Percentiles rank a stretch among this genome's conserved stretches.
Conservation (phyloP, 2,113 vertebrate genomes). For the Mystacornis crossleyi region DNA sequence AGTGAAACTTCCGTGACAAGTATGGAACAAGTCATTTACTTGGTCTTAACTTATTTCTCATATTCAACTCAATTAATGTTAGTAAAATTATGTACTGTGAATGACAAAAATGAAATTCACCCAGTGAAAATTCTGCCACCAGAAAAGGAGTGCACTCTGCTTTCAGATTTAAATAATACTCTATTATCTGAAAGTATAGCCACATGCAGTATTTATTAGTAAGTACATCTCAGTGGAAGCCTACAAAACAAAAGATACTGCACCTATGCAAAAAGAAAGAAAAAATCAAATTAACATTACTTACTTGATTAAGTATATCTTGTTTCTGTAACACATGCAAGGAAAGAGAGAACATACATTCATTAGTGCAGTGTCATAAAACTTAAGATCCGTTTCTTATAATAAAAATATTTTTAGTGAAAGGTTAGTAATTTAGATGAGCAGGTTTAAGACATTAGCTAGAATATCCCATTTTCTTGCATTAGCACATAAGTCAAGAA, state of each 20-base stretch:
- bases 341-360: conserved; percentile 67
- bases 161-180: background rate
- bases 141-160: background rate
- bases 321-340: conserved; percentile 86
- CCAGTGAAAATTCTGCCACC: background rate
- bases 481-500: background rate
- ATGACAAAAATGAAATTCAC: background rate
- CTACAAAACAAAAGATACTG: conserved; percentile 16
- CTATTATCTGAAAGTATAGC: background rate
- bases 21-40: background rate
- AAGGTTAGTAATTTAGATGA: conserved; percentile 25
- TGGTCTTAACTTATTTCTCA: background rate
- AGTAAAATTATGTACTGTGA: background rate
- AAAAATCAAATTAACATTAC: conserved; percentile 63
- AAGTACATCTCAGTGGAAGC: background rate
- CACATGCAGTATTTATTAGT: background rate
- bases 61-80: background rate
- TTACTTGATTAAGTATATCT: conserved; percentile 96
- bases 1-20: background rate
- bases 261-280: background rate
- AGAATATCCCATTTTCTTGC: background rate
- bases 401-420: conserved; percentile 2
- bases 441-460: background rate
- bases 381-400: background rate
- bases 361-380: conserved; percentile 41